A percentile compares a stretch with the other conserved stretches of the same genome.
These are phyloP conservation scores for Drosophila subobscura DNA, from an alignment of 1,140 invertebrate genomes.

Conservation along the genomic window DNA sequence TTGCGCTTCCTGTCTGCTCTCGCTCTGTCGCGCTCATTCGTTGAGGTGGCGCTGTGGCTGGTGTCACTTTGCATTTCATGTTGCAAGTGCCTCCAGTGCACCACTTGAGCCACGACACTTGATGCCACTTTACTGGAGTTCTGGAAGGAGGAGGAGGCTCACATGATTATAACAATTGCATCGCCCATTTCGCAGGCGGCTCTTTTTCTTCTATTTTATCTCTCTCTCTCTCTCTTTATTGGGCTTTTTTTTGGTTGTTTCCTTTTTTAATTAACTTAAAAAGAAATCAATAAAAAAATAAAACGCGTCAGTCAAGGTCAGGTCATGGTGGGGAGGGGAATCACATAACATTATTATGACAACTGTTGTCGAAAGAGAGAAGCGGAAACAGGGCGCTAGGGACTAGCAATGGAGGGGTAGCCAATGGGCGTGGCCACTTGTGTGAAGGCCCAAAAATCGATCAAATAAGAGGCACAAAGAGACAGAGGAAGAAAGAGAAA, in stretches of 20 bases:
- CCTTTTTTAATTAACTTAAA: conserved; percentile 74
- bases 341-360: conserved; percentile 70
- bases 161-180: conserved; percentile 60
- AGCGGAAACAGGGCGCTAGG: not conserved
- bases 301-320: conserved; percentile 50
- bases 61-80: conserved; percentile 10
- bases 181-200: conserved; percentile 40
- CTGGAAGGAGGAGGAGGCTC: too few relatives aligned
- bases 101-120: conserved; percentile 14
- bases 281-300: conserved; percentile 66
- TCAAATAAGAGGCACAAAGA: conserved; percentile 54
- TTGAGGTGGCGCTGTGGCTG: not conserved
- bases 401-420: too few relatives aligned
- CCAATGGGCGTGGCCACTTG: conserved; percentile 36
- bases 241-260: conserved; percentile 2
- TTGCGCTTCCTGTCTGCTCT: too few relatives aligned
- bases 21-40: too few relatives aligned
- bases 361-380: conserved; percentile 35
- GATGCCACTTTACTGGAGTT: conserved; percentile 11
- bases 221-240: not conserved
- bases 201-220: not conserved
- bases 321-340: conserved; percentile 7
- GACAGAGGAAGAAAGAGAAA: conserved; percentile 10
- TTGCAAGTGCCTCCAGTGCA: not conserved
- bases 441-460: conserved; percentile 57